Base-by-base conservation (phyloP, 2,888 invertebrate species). In the Seira sanloemensis region DNA sequence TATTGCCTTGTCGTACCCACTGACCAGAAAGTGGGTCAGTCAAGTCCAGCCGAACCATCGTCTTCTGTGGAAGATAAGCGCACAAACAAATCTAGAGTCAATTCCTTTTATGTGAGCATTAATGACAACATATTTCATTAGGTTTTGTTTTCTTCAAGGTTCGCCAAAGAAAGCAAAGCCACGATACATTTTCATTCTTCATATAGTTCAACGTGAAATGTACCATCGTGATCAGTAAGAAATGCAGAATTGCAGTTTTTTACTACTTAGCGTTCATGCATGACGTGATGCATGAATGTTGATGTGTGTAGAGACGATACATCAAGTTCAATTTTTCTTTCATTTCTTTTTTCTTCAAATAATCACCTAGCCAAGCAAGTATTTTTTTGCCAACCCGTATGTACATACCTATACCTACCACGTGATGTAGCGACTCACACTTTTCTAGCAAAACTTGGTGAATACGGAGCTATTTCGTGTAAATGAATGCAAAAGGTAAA, bases 71-170 rank as follows among this genome's bases (percentile, higher is more conserved):
- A 62, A 66, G 50, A 18, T 21, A 23, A 54, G 58, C 5, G n/a
- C 5, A 37, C 12, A 37, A 12, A 37, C 12, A 37, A n/a, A n/a
- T n/a, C n/a, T n/a, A n/a, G n/a, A n/a, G n/a, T n/a, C n/a, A n/a
- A n/a, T 46, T 46, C 12, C 18, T 58, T 5, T n/a, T 58, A n/a
- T 9, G n/a, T 16, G 66, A 21, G 66, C 9, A 66, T 1, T 9
- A 66, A 66, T 68, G 18, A 68, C 69, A 80, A 80, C 80, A 80
- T 62, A 54, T 80, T 80, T 80, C 75, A 80, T 80, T 80, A 69
- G 66, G 80, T 68, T 68, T 74, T 75, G 80, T 80, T 80, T 75
- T 54, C 58, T 50, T 50, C 73, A 9, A 62, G 58, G n/a, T 58
- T 58, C 18, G 2, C 58, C n/a, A 18, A 58, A 58, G 58, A 58